Evolutionary conservation across 2,888 invertebrate species (phyloP), one percentile per base, ranked within the genome.

Genomic region (Limnephilus lunatus): DNA sequence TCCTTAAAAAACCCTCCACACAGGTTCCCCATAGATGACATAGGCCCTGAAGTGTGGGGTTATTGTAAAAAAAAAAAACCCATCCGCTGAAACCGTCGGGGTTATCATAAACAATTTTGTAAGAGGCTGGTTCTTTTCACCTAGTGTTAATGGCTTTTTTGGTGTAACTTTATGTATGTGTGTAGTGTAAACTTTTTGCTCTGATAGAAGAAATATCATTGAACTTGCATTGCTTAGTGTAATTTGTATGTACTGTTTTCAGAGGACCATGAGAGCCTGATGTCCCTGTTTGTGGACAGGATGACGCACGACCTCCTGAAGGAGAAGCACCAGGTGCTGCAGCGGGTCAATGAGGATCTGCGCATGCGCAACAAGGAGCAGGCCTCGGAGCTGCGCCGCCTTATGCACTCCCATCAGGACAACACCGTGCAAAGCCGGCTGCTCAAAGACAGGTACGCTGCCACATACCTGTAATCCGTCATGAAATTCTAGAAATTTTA

Each of bases 361-460:
- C 95, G 96, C n/a, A 96, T 95, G 94, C 96, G 96, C 94, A 96
- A 96, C 81, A 96, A 95, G 92, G 96, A 96, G 68, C 94, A 94
- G 7, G 94, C 94, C 48, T 94, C 94, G 3, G 94, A 95, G 83
- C 94, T 94, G 9, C 94, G 94, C 32, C 94, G 95, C 80, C 94
- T 95, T 90, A 94, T 95, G 19, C 92, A 95, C 30, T 94, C 94
- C 25, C 95, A 95, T 81, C 94, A 94, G 32, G 95, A 95, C 92
- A 94, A 94, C 68, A 94, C 94, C 12, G 88, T 95, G 35, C 94
- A 94, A 91, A 94, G 94, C n/a, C 94, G 95, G 92, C 94, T 95
- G 15, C 95, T 95, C 30, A 90, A 90, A 53, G 93, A 93, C 68
- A 91, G 91, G 93, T 93, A 86, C 32, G 11, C 68, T 35, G 7